Base-by-base conservation (phyloP, 2,888 invertebrate species). In the Barypeithes pellucidus region DNA sequence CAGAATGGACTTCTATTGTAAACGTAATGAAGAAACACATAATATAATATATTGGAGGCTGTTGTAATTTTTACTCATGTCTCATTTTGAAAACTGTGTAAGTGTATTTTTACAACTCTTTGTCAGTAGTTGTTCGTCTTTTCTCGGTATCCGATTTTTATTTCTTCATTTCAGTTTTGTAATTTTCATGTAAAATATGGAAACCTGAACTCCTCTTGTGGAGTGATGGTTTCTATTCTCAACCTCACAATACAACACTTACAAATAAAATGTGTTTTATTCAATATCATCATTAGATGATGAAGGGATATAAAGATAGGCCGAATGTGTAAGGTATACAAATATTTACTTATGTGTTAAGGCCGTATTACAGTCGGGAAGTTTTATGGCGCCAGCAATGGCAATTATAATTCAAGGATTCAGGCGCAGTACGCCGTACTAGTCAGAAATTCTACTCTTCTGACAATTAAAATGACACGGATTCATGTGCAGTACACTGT, bases 231-330 rank as follows among this genome's bases (percentile, higher is more conserved):
- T 67, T 67, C 70, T 61, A 39, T 74, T 74, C 43, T 66, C 81
- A 83, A 83, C 80, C 81, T 85, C 83, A 84, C 84, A 84, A 84
- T 84, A 85, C 83, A 84, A 83, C 84, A 84, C 83, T 82, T 82
- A 82, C 82, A 81, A 82, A 81, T 81, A 81, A 14, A 57, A 76
- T 77, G 78, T 80, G 77, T 73, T 76, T 41, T 47, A 60, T 60
- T 63, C 65, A n/a, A n/a, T n/a, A n/a, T n/a, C n/a, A n/a, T n/a
- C n/a, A n/a, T n/a, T n/a, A n/a, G n/a, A n/a, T n/a, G n/a, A n/a
- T n/a, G n/a, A n/a, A n/a, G n/a, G n/a, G n/a, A n/a, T n/a, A n/a
- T n/a, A n/a, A n/a, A n/a, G n/a, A n/a, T n/a, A n/a, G n/a, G n/a
- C n/a, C n/a, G n/a, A n/a, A n/a, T n/a, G n/a, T n/a, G n/a, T n/a